Conservation (phyloP, 2,888 invertebrate species). For the Exocentrus adspersus region DNA sequence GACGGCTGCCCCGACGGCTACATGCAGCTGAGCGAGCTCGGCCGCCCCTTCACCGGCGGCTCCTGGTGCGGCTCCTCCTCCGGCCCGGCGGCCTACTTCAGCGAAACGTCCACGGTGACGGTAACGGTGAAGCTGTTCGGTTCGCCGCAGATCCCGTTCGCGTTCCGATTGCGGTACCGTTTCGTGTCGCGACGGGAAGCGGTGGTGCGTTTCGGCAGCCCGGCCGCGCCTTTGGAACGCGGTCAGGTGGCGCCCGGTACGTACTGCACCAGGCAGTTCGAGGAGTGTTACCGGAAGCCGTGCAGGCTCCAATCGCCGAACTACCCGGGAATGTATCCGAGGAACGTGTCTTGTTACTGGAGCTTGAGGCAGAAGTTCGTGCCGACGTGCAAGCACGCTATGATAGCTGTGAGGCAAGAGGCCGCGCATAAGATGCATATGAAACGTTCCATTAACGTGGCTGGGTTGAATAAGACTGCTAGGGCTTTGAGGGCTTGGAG, state of each 20-base stretch:
- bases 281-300: constrained; percentile 84
- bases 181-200: constrained; percentile 84
- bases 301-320: constrained; percentile 91
- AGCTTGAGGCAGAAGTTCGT: constrained; percentile 85
- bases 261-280: constrained; percentile 80
- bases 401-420: constrained; percentile 86
- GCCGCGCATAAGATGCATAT: constrained; percentile 79
- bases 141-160: constrained; percentile 79
- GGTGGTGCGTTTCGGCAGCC: constrained; percentile 80
- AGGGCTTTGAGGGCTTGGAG: constrained; percentile 82
- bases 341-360: constrained; percentile 93
- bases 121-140: constrained; percentile 83
- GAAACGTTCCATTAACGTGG: constrained; percentile 73
- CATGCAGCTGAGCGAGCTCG: constrained; percentile 87
- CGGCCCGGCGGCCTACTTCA: constrained; percentile 86
- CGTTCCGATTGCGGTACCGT: constrained; percentile 82
- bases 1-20: constrained; percentile 89
- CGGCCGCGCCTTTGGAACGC: constrained; percentile 80
- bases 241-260: constrained; percentile 79
- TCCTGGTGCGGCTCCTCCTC: constrained; percentile 89
- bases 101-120: constrained; percentile 89
- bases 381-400: constrained; percentile 90
- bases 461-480: constrained; percentile 75
- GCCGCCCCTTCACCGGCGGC: constrained; percentile 87
- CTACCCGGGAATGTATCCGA: constrained; percentile 87